Conservation (phyloP, 2,888 invertebrate genomes). For the Itoplectis maculator region DNA sequence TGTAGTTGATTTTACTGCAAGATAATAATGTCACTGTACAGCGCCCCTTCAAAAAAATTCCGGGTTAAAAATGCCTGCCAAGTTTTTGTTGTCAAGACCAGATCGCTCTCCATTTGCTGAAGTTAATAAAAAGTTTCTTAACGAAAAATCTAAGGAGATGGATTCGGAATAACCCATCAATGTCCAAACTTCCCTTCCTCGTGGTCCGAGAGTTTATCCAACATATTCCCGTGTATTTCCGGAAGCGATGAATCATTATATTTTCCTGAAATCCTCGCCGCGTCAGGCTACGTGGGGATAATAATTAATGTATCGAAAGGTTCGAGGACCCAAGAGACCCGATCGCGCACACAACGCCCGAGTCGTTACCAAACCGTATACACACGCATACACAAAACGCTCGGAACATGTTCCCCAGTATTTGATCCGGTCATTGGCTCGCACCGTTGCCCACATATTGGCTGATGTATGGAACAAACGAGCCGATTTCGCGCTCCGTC, state of each 20-base stretch:
- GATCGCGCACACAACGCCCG: not conserved
- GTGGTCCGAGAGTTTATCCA: not conserved
- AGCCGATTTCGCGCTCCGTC: constrained; percentile 1
- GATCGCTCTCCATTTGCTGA: too few relatives aligned
- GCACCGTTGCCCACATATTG: constrained; percentile 37
- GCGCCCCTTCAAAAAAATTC: too few relatives aligned
- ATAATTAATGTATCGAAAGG: constrained; percentile 10
- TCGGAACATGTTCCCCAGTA: not conserved
- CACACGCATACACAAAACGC: not conserved
- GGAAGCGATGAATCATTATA: not conserved
- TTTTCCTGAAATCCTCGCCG: not conserved
- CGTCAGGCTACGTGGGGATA: not conserved
- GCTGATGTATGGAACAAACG: constrained; percentile 22
- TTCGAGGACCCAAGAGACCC: constrained; percentile 1
- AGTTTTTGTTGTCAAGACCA: too few relatives aligned
- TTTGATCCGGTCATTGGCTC: constrained; percentile 26
- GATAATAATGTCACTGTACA: too few relatives aligned
- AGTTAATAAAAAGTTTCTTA: not conserved
- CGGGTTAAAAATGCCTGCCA: too few relatives aligned
- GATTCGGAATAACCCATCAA: not conserved
- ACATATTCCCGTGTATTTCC: not conserved
- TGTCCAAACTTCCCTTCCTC: too few relatives aligned
- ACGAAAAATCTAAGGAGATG: not conserved
- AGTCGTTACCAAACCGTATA: not conserved
- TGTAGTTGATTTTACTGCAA: too few relatives aligned